phyloP scores from a whole-genome alignment of 2,113 vertebrate species.

The Grammomys dolichurus region DNA sequence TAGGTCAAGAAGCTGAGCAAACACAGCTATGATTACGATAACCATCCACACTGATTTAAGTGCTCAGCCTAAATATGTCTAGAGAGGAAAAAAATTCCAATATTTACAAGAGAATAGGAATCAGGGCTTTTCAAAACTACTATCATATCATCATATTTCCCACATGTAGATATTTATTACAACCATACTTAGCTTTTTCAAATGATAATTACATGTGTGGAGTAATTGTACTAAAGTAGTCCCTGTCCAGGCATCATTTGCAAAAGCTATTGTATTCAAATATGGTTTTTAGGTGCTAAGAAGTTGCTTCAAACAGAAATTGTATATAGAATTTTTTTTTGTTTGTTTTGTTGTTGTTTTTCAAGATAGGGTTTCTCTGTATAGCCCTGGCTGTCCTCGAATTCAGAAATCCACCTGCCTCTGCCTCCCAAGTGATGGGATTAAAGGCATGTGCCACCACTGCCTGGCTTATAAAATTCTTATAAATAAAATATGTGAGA shows the following conservation, averaged over 20 bases:
- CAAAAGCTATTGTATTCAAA: slow-evolving; percentile 16
- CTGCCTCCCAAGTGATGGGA: too few relatives aligned
- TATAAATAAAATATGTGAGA: neutral
- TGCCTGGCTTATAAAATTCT: neutral
- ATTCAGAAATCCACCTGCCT: too few relatives aligned
- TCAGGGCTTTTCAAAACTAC: neutral
- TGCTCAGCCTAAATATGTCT: neutral
- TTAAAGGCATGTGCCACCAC: too few relatives aligned
- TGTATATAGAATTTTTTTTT: neutral
- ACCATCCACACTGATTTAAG: neutral
- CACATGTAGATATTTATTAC: neutral
- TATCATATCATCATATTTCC: neutral
- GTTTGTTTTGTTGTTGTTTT: too few relatives aligned
- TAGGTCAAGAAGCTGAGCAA: neutral
- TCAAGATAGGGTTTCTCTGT: too few relatives aligned
- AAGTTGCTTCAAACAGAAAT: slow-evolving; percentile 41
- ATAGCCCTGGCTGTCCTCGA: too few relatives aligned
- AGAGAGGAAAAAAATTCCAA: neutral
- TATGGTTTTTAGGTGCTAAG: neutral
- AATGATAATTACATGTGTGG: neutral
- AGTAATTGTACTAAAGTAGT: neutral
- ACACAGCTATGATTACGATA: neutral
- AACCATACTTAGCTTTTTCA: neutral
- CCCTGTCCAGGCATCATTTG: neutral
- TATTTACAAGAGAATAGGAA: slow-evolving; percentile 1